These are phyloP conservation scores for Hippocampus kuda DNA, from an alignment of 2,797 vertebrate species.

Conservation along the genomic window DNA sequence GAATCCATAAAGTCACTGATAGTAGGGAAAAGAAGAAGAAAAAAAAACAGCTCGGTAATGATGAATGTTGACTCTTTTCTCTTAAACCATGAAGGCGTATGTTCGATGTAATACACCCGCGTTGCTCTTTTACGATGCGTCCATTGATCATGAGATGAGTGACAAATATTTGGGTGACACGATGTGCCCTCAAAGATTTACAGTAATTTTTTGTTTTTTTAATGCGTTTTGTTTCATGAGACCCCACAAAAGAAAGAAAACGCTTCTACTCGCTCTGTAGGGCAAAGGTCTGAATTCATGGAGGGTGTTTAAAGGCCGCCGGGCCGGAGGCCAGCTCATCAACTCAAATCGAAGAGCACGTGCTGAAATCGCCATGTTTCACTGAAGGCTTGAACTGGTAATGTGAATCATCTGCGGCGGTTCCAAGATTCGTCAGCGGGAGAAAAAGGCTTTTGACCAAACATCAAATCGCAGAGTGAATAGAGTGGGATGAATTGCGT, in stretches of 20 bases:
- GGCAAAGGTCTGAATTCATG: slow-evolving; percentile 5
- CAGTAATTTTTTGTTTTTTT: background rate
- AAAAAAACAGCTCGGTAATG: background rate
- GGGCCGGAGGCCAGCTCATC: slow-evolving; percentile 12
- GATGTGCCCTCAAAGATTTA: background rate
- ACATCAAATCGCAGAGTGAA: background rate
- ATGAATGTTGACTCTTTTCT: background rate
- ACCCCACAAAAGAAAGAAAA: background rate
- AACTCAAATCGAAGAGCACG: slow-evolving; percentile 7
- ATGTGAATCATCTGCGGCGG: background rate
- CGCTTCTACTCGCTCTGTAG: slow-evolving; percentile 7
- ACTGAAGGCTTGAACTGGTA: background rate
- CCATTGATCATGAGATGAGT: background rate
- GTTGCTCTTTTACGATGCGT: background rate
- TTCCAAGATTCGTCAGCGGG: background rate
- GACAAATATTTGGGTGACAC: background rate
- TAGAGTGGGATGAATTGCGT: background rate
- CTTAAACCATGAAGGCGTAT: background rate
- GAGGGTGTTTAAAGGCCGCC: slow-evolving; percentile 7
- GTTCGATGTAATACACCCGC: background rate
- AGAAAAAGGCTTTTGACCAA: background rate
- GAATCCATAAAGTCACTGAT: slow-evolving; percentile 1
- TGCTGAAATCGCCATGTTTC: background rate
- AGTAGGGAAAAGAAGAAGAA: background rate
- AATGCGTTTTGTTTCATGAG: background rate